A percentile compares a stretch with the other conserved stretches of the same genome.
Evolutionary conservation across 1,140 invertebrate genomes (phyloP).

Genomic region (Tetramorium parvispinum): DNA sequence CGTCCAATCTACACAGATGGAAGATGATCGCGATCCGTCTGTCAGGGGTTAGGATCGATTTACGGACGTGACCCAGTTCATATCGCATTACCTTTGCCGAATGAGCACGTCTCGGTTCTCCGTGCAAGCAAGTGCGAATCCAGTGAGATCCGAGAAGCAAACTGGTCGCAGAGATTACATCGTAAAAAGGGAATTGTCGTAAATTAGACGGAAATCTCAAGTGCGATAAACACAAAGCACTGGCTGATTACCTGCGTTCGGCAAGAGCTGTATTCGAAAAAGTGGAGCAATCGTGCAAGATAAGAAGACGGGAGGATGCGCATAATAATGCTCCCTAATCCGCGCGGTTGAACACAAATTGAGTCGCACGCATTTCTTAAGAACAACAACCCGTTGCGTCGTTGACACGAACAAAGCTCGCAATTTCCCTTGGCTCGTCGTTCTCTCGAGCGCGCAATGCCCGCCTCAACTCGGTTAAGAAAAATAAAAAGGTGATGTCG

Average conservation of each 20-base stretch:
- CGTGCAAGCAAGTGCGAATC: conserved; percentile 44
- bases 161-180: background rate
- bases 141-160: conserved; percentile 18
- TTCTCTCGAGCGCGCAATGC: conserved; percentile 11
- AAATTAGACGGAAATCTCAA: conserved; percentile 22
- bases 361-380: conserved; percentile 23
- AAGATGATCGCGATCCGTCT: conserved; percentile 59
- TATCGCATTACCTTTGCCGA: conserved; percentile 49
- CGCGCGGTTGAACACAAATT: conserved; percentile 16
- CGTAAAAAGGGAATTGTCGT: background rate
- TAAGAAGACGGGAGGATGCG: background rate
- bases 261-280: conserved; percentile 13
- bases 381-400: conserved; percentile 43
- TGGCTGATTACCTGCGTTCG: background rate
- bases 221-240: conserved; percentile 7
- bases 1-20: conserved; percentile 50
- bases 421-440: conserved; percentile 68
- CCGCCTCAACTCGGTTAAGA: conserved; percentile 47
- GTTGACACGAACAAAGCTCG: conserved; percentile 73
- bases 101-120: conserved; percentile 43
- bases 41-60: conserved; percentile 60
- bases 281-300: background rate
- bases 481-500: conserved; percentile 63
- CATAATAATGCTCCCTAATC: conserved; percentile 27
- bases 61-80: conserved; percentile 64